Percentiles rank a stretch among this genome's conserved stretches.
Conservation (phyloP, 2,113 vertebrate genomes). For the Tetrao urogallus region DNA sequence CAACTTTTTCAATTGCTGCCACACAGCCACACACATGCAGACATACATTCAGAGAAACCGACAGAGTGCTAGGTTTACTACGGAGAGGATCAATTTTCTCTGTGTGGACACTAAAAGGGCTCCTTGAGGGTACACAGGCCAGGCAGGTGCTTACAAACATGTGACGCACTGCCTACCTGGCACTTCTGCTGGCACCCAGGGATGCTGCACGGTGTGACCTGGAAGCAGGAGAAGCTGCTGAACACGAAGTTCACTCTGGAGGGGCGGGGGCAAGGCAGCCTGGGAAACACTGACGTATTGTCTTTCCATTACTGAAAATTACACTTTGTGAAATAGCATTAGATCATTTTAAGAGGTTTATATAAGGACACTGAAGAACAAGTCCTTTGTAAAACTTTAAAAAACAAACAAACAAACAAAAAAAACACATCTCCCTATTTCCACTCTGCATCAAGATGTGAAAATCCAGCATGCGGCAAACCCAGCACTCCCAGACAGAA, state of each 20-base stretch:
- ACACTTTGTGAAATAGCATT: constrained; percentile 60
- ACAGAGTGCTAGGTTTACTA: not conserved
- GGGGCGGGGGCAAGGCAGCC: constrained; percentile 9
- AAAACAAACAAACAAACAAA: too few species aligned
- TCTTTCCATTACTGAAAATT: constrained; percentile 71
- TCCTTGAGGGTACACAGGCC: not conserved
- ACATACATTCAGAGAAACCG: not conserved
- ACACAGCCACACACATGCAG: not conserved
- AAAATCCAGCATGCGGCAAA: constrained; percentile 28
- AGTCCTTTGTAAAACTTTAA: constrained; percentile 5
- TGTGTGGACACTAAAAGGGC: not conserved
- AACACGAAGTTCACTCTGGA: not conserved
- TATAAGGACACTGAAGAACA: constrained; percentile 59
- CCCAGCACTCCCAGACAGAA: constrained; percentile 32
- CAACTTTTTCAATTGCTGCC: not conserved
- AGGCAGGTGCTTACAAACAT: not conserved
- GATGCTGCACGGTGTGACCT: accelerated
- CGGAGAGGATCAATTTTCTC: not conserved
- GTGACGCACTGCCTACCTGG: not conserved
- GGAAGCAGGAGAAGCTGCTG: not conserved
- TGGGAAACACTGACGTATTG: constrained; percentile 67
- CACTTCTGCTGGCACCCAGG: not conserved
- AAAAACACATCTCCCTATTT: not conserved
- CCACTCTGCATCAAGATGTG: constrained; percentile 49
- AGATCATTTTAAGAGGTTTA: constrained; percentile 70